phyloP scores from a whole-genome alignment of 2,113 vertebrate species.

The Fregetta grallaria region DNA sequence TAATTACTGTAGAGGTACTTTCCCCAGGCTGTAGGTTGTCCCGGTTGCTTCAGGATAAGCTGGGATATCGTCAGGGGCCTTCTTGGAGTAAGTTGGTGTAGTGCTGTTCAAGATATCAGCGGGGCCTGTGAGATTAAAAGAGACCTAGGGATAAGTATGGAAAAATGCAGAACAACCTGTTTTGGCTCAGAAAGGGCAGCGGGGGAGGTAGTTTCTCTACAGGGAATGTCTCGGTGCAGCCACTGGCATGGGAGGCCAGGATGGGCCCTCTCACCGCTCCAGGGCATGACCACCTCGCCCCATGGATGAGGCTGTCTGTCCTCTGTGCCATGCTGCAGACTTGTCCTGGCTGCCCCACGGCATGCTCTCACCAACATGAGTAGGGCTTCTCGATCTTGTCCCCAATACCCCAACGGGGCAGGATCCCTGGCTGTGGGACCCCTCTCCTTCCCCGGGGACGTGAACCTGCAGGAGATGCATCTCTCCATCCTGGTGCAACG shows the following conservation, averaged over 20 bases:
- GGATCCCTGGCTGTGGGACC: too few species aligned
- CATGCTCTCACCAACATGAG: fast-evolving
- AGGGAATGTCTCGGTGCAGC: neutral
- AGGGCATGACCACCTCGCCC: fast-evolving
- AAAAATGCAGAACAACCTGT: neutral
- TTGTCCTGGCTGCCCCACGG: neutral
- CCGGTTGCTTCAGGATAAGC: neutral
- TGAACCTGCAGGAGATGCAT: neutral
- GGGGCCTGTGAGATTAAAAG: neutral
- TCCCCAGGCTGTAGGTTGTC: neutral
- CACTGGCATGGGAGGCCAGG: too few species aligned
- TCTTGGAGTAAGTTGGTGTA: neutral
- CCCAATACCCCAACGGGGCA: neutral
- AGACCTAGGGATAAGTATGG: neutral
- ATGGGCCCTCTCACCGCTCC: fast-evolving
- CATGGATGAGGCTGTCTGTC: neutral
- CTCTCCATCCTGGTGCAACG: neutral
- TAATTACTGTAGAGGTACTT: neutral
- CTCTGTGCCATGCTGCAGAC: neutral
- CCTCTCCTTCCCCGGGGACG: neutral
- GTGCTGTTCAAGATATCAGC: neutral
- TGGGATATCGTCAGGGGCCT: neutral
- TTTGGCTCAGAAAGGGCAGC: neutral
- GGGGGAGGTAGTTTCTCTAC: neutral
- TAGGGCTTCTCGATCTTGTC: neutral